These are phyloP conservation scores for Lathronympha strigana DNA, from an alignment of 2,888 invertebrate species.

Conservation along the genomic window DNA sequence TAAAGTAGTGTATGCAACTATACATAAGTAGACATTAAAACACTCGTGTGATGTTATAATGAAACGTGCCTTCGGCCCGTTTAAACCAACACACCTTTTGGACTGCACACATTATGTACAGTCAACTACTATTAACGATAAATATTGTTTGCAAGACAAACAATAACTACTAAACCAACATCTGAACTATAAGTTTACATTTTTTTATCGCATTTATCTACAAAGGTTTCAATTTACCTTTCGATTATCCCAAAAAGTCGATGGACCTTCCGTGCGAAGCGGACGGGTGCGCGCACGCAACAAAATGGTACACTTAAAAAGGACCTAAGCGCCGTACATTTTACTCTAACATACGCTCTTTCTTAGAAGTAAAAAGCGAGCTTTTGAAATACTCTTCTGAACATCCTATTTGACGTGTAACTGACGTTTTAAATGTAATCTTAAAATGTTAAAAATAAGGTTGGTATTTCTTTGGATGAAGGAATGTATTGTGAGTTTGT, in stretches of 20 bases:
- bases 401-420: background rate
- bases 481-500: background rate
- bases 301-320: slow-evolving; percentile 25
- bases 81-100: too few relatives aligned
- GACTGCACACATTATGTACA: too few relatives aligned
- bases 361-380: background rate
- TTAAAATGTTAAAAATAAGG: accelerated
- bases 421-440: background rate
- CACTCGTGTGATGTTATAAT: too few relatives aligned
- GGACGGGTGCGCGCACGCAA: slow-evolving; percentile 71
- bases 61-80: too few relatives aligned
- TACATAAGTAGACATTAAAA: too few relatives aligned
- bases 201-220: slow-evolving; percentile 38
- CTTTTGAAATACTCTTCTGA: background rate
- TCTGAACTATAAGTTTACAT: slow-evolving; percentile 3
- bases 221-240: slow-evolving; percentile 69
- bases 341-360: background rate
- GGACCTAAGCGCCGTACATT: background rate
- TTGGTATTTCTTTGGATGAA: background rate
- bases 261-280: slow-evolving; percentile 70
- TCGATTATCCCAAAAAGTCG: slow-evolving; percentile 68
- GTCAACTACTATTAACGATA: too few relatives aligned
- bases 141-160: background rate
- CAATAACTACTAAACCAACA: background rate
- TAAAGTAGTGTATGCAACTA: too few relatives aligned